Evolutionary conservation across 2,797 vertebrate species (phyloP).

Genomic region (Fistularia tabacaria): DNA sequence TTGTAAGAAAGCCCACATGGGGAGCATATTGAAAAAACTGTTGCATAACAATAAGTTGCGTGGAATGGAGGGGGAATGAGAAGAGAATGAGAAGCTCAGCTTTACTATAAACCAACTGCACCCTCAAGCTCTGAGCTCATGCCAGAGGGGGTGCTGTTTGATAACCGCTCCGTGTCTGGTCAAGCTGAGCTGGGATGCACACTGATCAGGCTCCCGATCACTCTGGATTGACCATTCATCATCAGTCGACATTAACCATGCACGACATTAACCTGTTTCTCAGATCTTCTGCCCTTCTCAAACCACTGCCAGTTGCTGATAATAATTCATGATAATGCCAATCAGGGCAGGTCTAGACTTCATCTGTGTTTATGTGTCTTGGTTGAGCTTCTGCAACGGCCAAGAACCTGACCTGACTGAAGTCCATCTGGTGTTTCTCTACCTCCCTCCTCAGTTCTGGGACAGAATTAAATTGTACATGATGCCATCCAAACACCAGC

Average conservation of each 20-base stretch:
- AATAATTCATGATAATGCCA: conserved; percentile 1
- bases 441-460: conserved; percentile 81
- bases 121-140: not conserved
- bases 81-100: too few species aligned
- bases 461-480: conserved; percentile 93
- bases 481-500: conserved; percentile 98
- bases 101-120: too few species aligned
- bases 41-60: too few species aligned
- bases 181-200: conserved; percentile 8
- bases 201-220: not conserved
- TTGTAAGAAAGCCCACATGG: too few species aligned
- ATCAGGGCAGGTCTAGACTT: too few species aligned
- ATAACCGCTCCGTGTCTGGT: not conserved
- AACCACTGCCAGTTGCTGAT: not conserved
- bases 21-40: too few species aligned
- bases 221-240: conserved; percentile 6
- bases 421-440: not conserved
- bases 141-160: conserved; percentile 10
- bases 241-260: conserved; percentile 1
- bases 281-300: not conserved
- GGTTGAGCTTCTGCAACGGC: not conserved
- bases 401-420: not conserved
- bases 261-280: conserved; percentile 9
- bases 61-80: too few species aligned
- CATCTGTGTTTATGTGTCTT: not conserved